phyloP scores from a whole-genome alignment of 2,797 vertebrate genomes.

The Microtus agrestis region DNA sequence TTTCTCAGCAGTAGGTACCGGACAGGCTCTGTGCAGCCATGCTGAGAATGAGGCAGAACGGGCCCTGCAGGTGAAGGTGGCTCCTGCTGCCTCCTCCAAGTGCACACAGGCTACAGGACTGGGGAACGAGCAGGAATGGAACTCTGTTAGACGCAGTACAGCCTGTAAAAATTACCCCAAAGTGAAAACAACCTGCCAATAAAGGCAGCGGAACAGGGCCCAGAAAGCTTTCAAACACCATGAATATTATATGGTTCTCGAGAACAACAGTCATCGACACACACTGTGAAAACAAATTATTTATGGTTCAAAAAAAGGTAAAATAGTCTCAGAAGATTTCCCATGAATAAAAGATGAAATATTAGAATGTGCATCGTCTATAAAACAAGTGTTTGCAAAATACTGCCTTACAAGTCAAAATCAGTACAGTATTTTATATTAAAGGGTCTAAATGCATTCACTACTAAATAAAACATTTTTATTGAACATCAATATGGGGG shows the following conservation, averaged over 20 bases:
- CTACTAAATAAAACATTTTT: slow-evolving; percentile 70
- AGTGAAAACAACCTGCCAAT: neutral
- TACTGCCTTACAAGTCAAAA: slow-evolving; percentile 69
- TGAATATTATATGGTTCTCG: slow-evolving; percentile 60
- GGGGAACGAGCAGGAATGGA: neutral
- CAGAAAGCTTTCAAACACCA: slow-evolving; percentile 45
- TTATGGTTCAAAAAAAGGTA: slow-evolving; percentile 80
- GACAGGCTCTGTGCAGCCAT: slow-evolving; percentile 19
- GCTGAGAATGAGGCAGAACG: neutral
- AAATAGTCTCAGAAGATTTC: slow-evolving; percentile 77
- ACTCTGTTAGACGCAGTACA: neutral
- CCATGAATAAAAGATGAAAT: slow-evolving; percentile 82
- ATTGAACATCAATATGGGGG: slow-evolving; percentile 18
- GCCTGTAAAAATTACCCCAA: neutral
- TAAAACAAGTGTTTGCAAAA: slow-evolving; percentile 69
- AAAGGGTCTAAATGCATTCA: slow-evolving; percentile 53
- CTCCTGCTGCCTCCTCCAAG: neutral
- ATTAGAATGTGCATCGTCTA: slow-evolving; percentile 43
- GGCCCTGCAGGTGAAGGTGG: slow-evolving; percentile 23
- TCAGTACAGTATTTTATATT: slow-evolving; percentile 60
- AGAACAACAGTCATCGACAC: slow-evolving; percentile 53
- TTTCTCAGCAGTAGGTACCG: neutral
- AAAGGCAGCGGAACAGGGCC: neutral
- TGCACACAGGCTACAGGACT: neutral
- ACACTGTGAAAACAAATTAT: slow-evolving; percentile 76